A percentile compares a stretch with the other conserved stretches of the same genome.
Evolutionary conservation across 2,888 invertebrate species (phyloP).

Genomic region (Ichneumoninae sp.): DNA sequence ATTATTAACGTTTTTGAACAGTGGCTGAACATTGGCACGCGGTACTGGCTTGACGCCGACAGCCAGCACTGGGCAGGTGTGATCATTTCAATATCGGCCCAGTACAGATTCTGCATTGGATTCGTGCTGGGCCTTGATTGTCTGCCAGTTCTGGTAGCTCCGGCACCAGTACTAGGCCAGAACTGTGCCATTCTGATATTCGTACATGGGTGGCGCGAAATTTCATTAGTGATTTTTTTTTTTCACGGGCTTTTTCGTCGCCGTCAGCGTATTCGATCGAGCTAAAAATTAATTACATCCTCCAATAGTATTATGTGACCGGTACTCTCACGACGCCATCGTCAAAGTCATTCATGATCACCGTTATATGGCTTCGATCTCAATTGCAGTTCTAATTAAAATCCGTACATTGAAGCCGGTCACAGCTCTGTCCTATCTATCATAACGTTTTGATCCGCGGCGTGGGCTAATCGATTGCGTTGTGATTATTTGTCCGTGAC

Average conservation of each 20-base stretch:
- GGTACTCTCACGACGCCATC: background rate
- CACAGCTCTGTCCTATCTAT: no score
- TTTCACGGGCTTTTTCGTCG: background rate
- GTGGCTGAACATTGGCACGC: no score
- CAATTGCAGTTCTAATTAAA: background rate
- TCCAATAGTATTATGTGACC: background rate
- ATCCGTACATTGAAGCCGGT: background rate
- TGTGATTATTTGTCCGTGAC: background rate
- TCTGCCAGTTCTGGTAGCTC: no score
- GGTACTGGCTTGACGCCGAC: no score
- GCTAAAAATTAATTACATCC: conserved; percentile 8
- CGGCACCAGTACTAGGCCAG: no score
- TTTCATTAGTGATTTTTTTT: background rate
- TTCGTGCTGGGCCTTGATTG: no score
- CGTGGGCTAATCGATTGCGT: background rate
- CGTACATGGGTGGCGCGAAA: background rate
- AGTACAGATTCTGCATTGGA: no score
- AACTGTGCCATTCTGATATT: no score
- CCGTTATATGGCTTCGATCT: no score
- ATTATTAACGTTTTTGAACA: no score
- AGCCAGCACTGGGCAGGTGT: no score
- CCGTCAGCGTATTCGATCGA: background rate
- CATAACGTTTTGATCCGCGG: background rate
- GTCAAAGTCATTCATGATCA: background rate
- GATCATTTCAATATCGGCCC: no score